Evolutionary conservation across 2,797 vertebrate species (phyloP).

Genomic region (Perodicticus potto): DNA sequence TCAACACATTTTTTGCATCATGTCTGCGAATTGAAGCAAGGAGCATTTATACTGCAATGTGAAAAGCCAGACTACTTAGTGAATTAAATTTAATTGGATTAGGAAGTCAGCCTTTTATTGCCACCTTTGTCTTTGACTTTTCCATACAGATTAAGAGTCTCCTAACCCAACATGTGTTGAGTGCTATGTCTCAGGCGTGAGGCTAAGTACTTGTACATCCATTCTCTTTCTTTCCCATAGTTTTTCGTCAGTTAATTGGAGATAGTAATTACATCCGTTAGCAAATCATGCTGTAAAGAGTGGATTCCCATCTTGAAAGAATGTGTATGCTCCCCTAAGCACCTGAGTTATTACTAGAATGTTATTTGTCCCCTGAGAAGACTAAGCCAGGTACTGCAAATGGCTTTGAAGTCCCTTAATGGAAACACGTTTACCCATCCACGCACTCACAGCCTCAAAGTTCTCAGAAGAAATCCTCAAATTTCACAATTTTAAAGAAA

Average conservation of each 20-base stretch:
- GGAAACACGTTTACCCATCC: not conserved
- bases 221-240: not conserved
- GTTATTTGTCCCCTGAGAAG: not conserved
- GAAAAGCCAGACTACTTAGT: not conserved
- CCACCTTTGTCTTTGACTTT: slow-evolving; percentile 30
- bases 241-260: slow-evolving; percentile 44
- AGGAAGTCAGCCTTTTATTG: slow-evolving; percentile 50
- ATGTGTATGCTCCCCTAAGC: not conserved
- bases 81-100: slow-evolving; percentile 55
- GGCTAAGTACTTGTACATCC: not conserved
- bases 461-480: slow-evolving; percentile 34
- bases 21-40: not conserved
- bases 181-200: not conserved
- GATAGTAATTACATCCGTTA: slow-evolving; percentile 41
- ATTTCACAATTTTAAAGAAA: slow-evolving; percentile 62
- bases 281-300: slow-evolving; percentile 41
- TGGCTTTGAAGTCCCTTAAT: slow-evolving; percentile 46
- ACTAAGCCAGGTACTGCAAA: not conserved
- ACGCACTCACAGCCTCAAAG: not conserved
- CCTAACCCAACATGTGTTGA: not conserved
- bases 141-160: not conserved
- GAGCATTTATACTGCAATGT: slow-evolving; percentile 12
- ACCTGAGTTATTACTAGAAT: not conserved
- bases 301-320: slow-evolving; percentile 54
- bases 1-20: not conserved